phyloP scores from a whole-genome alignment of 2,888 invertebrate species.

The Chirona hameri region DNA sequence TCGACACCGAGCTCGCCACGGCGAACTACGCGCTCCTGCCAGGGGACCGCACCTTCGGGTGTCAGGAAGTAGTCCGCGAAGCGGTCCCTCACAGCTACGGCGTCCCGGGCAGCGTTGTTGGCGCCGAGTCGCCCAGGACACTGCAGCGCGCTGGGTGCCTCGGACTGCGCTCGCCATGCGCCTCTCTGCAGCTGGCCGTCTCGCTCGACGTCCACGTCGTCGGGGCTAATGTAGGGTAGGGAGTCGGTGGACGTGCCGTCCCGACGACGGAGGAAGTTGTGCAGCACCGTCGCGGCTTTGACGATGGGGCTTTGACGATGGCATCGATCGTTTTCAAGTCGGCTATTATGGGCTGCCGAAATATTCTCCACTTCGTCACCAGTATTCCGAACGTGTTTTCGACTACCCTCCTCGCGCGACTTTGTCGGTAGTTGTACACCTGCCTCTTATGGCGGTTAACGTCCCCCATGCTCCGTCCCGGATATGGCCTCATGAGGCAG shows the following conservation, averaged over 20 bases:
- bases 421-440: neutral
- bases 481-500: neutral
- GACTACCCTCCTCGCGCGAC: neutral
- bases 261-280: neutral
- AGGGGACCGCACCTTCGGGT: no score
- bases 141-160: neutral
- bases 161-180: no score
- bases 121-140: neutral
- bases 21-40: no score
- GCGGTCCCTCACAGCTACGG: no score
- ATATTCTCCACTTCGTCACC: neutral
- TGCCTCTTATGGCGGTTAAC: no score
- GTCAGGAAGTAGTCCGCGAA: no score
- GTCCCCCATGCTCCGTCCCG: neutral
- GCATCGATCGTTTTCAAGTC: neutral
- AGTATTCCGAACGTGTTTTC: neutral
- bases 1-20: no score
- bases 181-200: no score
- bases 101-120: neutral
- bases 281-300: neutral
- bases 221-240: neutral
- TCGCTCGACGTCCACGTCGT: neutral
- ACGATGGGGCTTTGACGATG: no score
- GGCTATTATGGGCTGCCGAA: neutral
- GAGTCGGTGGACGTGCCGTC: neutral